These are phyloP conservation scores for Melipona bicolor DNA, from an alignment of 2,888 invertebrate species.

Conservation along the genomic window DNA sequence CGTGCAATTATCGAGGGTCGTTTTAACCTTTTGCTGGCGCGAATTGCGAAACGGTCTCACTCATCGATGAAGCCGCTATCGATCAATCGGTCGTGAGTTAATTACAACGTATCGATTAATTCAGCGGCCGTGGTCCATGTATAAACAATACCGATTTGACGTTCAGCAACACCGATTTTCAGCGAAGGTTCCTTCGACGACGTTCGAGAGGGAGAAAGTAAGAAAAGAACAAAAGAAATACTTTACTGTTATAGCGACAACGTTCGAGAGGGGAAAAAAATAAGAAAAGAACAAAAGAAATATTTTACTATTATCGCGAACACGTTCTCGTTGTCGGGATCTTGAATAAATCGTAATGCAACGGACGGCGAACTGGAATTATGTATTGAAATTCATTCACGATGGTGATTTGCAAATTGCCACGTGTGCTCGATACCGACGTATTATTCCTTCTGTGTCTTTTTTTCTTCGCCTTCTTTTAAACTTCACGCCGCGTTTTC, in stretches of 20 bases:
- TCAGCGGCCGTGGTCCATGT: slow-evolving; percentile 9
- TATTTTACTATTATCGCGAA: background rate
- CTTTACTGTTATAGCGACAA: background rate
- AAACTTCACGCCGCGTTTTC: background rate
- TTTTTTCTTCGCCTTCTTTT: background rate
- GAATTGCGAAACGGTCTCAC: slow-evolving; percentile 70
- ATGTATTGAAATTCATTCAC: slow-evolving; percentile 2
- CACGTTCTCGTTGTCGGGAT: background rate
- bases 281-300: background rate
- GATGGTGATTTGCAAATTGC: slow-evolving; percentile 24
- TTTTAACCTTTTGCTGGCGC: slow-evolving; percentile 63
- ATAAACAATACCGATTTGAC: slow-evolving; percentile 32
- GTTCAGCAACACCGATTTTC: slow-evolving; percentile 31
- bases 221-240: background rate
- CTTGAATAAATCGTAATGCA: slow-evolving; percentile 13
- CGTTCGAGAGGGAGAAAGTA: background rate
- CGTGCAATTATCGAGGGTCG: slow-evolving; percentile 65
- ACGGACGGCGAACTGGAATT: background rate
- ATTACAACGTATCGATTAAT: slow-evolving; percentile 56
- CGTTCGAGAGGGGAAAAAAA: too few species aligned
- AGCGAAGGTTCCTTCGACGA: background rate
- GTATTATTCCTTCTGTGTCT: background rate
- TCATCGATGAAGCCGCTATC: slow-evolving; percentile 61
- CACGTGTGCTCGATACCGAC: background rate
- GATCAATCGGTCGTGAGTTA: slow-evolving; percentile 63